Evolutionary conservation across 2,113 vertebrate species (phyloP), one percentile per base, ranked within the genome.

Genomic region (Scortum barcoo): DNA sequence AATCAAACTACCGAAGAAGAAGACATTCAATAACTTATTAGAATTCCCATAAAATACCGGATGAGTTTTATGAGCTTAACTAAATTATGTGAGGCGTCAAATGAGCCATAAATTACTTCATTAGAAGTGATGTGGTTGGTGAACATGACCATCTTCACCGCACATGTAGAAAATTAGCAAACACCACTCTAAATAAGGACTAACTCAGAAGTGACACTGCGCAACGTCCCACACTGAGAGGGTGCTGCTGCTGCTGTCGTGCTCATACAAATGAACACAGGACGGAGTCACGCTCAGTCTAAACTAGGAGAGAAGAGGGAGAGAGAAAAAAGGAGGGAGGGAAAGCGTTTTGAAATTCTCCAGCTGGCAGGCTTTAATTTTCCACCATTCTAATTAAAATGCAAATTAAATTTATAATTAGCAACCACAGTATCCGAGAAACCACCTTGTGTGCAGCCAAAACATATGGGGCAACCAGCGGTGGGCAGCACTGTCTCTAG

Each of bases 331-430:
- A 81, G 87, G 86, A 86, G 84, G 82, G 91, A 91, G 92, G 90
- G 89, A 90, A 88, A 94, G 91, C 94, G 95, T 96, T 98, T 97
- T 97, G 97, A 97, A 98, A 99, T 98, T 97, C 97, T 99, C 98
- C 98, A 99, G 98, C 98, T 99, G 98, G 97, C 96, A 97, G 93
- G 96, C 97, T 98, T 98, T 99, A 98, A 99, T 99, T 99, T 99
- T 97, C 97, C 96, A 96, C 96, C 97, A 96, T 97, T 98, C 97
- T 99, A 99, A 99, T 99, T 99, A 99, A 99, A 99, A 99, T 99
- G 98, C 97, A 99, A 99, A 99, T 99, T 98, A 97, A 99, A 99
- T 99, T 98, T 99, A 99, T 99, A 99, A 99, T 99, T 99, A 99
- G 98, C 97, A 98, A 97, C 96, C 97, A 97, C 94, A 95, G 97